phyloP scores from a whole-genome alignment of 1,140 invertebrate genomes.

The Linepithema humile region DNA sequence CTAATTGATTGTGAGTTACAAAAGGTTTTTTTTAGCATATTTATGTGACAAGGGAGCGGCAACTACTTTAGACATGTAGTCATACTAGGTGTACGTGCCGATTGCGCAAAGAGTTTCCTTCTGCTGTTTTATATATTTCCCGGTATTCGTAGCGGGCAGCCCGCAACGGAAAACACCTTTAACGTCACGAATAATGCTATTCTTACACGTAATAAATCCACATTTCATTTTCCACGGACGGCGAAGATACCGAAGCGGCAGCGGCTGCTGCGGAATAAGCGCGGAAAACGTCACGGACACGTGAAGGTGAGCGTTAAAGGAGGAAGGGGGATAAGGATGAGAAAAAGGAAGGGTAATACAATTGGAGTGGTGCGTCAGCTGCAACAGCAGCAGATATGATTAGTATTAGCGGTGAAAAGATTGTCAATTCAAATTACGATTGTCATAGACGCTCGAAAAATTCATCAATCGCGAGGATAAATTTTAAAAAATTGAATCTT shows the following conservation, averaged over 20 bases:
- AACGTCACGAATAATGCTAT: slow-evolving; percentile 30
- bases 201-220: slow-evolving; percentile 31
- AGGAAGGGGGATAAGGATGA: background rate
- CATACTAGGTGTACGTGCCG: slow-evolving; percentile 15
- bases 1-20: slow-evolving; percentile 1
- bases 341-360: background rate
- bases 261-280: background rate
- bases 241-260: background rate
- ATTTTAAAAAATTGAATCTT: slow-evolving; percentile 6
- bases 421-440: background rate
- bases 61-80: background rate
- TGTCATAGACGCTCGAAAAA: background rate
- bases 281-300: background rate
- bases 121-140: slow-evolving; percentile 13
- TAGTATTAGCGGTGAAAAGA: background rate
- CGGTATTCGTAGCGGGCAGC: slow-evolving; percentile 6
- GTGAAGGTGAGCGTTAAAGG: slow-evolving; percentile 11
- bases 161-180: slow-evolving; percentile 12
- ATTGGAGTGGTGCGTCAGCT: background rate
- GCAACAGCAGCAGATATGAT: background rate
- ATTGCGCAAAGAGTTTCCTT: slow-evolving; percentile 35
- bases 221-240: background rate
- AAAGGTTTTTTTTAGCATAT: slow-evolving; percentile 32
- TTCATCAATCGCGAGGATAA: background rate
- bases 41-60: slow-evolving; percentile 3